These are phyloP conservation scores for Panagrolaimus sp. DNA, from an alignment of 1,140 invertebrate genomes.

Conservation along the genomic window DNA sequence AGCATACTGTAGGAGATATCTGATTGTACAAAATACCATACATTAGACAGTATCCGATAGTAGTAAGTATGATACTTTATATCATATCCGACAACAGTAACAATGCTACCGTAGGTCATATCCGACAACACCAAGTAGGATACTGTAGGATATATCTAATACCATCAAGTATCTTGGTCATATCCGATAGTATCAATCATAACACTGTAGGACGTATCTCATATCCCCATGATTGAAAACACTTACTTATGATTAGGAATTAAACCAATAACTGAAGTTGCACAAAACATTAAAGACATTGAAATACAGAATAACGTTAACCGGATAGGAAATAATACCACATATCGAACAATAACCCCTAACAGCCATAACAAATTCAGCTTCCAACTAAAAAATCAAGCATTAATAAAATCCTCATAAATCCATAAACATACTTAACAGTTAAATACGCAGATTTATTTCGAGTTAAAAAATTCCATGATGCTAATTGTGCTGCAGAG, in stretches of 20 bases:
- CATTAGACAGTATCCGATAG: too few species aligned
- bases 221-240: conserved; percentile 20
- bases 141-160: too few species aligned
- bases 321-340: conserved; percentile 40
- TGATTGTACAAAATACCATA: too few species aligned
- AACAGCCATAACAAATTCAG: conserved; percentile 35
- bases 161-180: too few species aligned
- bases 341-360: conserved; percentile 45
- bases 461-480: conserved; percentile 51
- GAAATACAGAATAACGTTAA: conserved; percentile 42
- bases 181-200: too few species aligned
- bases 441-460: conserved; percentile 30
- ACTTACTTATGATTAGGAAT: conserved; percentile 32
- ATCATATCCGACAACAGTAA: too few species aligned
- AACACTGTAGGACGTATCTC: too few species aligned
- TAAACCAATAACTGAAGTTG: conserved; percentile 39
- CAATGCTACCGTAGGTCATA: too few species aligned
- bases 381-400: conserved; percentile 43
- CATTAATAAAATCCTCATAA: conserved; percentile 21
- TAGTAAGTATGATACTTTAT: too few species aligned
- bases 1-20: too few species aligned
- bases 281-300: conserved; percentile 34
- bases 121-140: too few species aligned
- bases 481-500: conserved; percentile 40
- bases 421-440: conserved; percentile 32